Conservation (phyloP, 2,888 invertebrate genomes). For the Camponotus fellah region DNA sequence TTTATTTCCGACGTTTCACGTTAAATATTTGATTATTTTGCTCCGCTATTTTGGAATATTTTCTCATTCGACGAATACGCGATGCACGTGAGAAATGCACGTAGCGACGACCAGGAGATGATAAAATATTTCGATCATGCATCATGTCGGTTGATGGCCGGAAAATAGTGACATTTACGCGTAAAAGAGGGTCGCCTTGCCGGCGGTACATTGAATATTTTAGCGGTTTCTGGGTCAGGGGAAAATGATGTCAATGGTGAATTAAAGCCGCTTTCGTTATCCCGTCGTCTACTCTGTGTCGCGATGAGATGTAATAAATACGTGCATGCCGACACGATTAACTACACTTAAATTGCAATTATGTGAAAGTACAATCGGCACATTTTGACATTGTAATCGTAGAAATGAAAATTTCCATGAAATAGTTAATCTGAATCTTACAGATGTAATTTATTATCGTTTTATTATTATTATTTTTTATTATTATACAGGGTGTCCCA, state of each 20-base stretch:
- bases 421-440: neutral
- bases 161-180: constrained; percentile 65
- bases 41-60: constrained; percentile 5
- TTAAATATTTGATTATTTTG: neutral
- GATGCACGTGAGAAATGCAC: neutral
- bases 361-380: constrained; percentile 34
- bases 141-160: constrained; percentile 47
- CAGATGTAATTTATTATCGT: neutral
- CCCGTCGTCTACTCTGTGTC: constrained; percentile 48
- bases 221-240: constrained; percentile 78
- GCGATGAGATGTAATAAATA: constrained; percentile 57
- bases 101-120: neutral
- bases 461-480: neutral
- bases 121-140: constrained; percentile 67
- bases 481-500: no score
- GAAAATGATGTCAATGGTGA: constrained; percentile 81
- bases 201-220: constrained; percentile 75
- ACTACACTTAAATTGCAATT: constrained; percentile 36
- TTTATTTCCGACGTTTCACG: neutral
- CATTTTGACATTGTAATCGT: neutral
- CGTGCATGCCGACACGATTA: constrained; percentile 29
- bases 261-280: constrained; percentile 77
- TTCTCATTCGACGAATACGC: neutral
- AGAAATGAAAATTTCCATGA: constrained; percentile 22
- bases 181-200: constrained; percentile 66